Conservation (phyloP, 2,888 invertebrate genomes). For the Diplolepis rosae region DNA sequence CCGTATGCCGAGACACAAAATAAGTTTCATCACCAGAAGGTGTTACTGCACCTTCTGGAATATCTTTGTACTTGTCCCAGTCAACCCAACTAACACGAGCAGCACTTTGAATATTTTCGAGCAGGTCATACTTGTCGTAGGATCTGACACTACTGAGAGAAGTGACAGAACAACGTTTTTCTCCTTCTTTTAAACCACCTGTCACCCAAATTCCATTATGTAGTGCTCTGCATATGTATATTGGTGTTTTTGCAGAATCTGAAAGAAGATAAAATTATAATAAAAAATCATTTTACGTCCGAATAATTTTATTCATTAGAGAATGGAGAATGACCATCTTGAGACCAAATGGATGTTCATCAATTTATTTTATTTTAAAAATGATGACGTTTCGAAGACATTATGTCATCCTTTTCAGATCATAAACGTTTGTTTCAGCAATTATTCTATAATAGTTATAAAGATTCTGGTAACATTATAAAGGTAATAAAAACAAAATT, state of each 20-base stretch:
- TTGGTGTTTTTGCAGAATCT: constrained; percentile 46
- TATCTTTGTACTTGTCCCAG: constrained; percentile 82
- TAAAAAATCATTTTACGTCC: too few relatives aligned
- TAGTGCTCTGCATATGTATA: constrained; percentile 84
- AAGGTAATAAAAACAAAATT: too few relatives aligned
- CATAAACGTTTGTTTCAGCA: too few relatives aligned
- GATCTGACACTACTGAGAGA: constrained; percentile 77
- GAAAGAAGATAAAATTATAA: background rate
- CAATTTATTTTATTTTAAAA: too few relatives aligned
- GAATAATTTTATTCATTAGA: too few relatives aligned
- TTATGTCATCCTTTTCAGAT: too few relatives aligned
- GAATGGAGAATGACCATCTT: too few relatives aligned
- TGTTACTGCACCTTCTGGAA: constrained; percentile 82
- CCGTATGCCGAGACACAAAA: constrained; percentile 75
- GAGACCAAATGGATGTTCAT: too few relatives aligned
- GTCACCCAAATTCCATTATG: constrained; percentile 85
- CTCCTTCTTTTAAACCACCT: constrained; percentile 79
- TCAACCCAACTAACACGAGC: constrained; percentile 84
- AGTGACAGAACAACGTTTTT: constrained; percentile 80
- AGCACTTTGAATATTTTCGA: constrained; percentile 86
- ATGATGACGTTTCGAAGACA: too few relatives aligned
- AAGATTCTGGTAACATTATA: too few relatives aligned
- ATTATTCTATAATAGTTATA: too few relatives aligned
- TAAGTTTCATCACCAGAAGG: constrained; percentile 71
- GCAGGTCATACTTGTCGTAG: constrained; percentile 80